Percentiles rank a stretch among this genome's conserved stretches.
Evolutionary conservation across 2,797 vertebrate genomes (phyloP).

Genomic region (Fundulus diaphanus): DNA sequence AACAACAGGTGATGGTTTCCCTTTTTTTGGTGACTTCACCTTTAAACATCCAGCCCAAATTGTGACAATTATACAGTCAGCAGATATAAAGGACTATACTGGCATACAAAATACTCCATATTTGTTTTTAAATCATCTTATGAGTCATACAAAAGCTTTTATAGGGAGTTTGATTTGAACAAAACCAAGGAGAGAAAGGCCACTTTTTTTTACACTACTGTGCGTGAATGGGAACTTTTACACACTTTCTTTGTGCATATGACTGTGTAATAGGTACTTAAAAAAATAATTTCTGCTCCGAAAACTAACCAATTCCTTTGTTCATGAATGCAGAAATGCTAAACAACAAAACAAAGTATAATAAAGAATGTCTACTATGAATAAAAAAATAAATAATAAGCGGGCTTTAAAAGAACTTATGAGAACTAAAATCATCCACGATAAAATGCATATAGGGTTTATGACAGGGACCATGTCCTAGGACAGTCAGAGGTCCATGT

Average conservation of each 20-base stretch:
- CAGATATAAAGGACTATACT: conserved; percentile 11
- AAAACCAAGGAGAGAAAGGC: conserved; percentile 58
- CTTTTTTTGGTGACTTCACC: conserved; percentile 26
- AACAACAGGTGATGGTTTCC: conserved; percentile 39
- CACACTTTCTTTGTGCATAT: not conserved
- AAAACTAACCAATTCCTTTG: not conserved
- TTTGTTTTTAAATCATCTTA: conserved; percentile 23
- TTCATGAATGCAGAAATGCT: not conserved
- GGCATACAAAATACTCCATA: conserved; percentile 22
- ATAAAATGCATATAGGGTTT: not conserved
- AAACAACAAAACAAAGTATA: not conserved
- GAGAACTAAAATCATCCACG: not conserved
- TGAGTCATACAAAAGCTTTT: conserved; percentile 6
- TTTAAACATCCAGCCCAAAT: conserved; percentile 25
- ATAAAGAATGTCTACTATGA: not conserved
- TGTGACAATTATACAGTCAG: conserved; percentile 24
- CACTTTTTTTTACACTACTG: conserved; percentile 39
- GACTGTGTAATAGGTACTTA: not conserved
- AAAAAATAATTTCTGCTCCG: not conserved
- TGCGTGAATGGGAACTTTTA: conserved; percentile 18
- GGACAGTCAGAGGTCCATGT: conserved; percentile 27
- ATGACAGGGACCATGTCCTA: conserved; percentile 32
- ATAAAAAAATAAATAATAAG: not conserved
- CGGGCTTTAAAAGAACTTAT: not conserved
- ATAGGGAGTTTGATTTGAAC: conserved; percentile 8